These are phyloP conservation scores for Megastigmus dorsalis DNA, from an alignment of 2,888 invertebrate species.

Conservation along the genomic window DNA sequence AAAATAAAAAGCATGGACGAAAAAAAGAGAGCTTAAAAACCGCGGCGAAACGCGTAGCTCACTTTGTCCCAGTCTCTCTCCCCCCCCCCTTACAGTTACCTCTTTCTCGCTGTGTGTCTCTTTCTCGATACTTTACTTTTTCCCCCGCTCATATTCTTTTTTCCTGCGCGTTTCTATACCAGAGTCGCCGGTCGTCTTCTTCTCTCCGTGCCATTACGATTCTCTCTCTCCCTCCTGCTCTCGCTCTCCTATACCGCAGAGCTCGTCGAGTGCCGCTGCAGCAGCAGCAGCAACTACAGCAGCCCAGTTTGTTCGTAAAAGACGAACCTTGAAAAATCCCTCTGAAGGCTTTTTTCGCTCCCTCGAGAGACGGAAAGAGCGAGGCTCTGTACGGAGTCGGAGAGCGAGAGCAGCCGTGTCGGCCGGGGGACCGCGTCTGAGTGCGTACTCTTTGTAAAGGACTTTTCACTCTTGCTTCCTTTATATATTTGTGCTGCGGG, in stretches of 20 bases:
- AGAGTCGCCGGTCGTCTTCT: conserved; percentile 23
- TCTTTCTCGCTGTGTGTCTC: not conserved
- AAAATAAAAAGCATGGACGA: not conserved
- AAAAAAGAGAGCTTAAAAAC: not conserved
- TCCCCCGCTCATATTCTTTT: not conserved
- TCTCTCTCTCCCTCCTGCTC: not conserved
- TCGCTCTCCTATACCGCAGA: not conserved
- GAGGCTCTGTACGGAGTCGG: not conserved
- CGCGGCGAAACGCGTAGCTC: not conserved
- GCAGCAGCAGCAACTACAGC: no score
- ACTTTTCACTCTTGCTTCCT: conserved; percentile 21
- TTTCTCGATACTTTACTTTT: not conserved
- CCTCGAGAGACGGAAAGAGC: conserved; percentile 9
- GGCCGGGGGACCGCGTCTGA: conserved; percentile 20
- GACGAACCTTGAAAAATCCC: conserved; percentile 45
- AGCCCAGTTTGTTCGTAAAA: conserved; percentile 39
- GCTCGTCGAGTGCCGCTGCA: no score
- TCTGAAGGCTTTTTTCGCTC: conserved; percentile 29
- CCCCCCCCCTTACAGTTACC: not conserved
- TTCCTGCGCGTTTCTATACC: not conserved
- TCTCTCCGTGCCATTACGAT: conserved; percentile 12
- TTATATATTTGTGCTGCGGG: conserved; percentile 27
- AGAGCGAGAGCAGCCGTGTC: not conserved
- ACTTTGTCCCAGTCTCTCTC: not conserved
- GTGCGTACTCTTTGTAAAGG: conserved; percentile 28